Conservation (phyloP, 2,113 vertebrate genomes). For the Campylomormyrus numenius region DNA sequence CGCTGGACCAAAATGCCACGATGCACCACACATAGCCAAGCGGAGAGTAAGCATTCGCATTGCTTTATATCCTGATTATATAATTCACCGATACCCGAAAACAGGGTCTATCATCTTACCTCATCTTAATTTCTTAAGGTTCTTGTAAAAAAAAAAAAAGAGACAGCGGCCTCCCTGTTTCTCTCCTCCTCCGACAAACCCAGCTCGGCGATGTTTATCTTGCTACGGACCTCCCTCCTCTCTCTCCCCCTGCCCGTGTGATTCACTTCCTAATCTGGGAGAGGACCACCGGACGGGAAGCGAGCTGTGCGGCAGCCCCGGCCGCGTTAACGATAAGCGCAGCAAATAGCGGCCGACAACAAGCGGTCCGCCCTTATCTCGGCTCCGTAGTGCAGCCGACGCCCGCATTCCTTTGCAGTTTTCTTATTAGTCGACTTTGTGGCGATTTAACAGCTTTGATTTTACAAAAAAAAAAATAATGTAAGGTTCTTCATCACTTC, state of each 20-base stretch:
- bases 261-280: conserved; percentile 57
- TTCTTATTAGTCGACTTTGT: neutral
- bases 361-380: neutral
- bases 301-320: neutral
- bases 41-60: conserved; percentile 5
- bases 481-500: neutral
- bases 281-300: conserved; percentile 29
- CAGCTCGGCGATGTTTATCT: conserved; percentile 47
- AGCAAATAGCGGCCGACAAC: neutral
- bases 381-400: neutral
- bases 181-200: conserved; percentile 35
- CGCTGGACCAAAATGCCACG: conserved; percentile 14
- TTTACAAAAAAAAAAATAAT: neutral
- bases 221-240: conserved; percentile 15
- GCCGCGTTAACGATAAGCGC: conserved; percentile 2
- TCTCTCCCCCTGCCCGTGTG: conserved; percentile 25
- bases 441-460: neutral
- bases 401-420: neutral
- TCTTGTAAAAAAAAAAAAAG: conserved; percentile 32
- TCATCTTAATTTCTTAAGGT: conserved; percentile 33
- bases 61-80: conserved; percentile 23
- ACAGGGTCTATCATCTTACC: conserved; percentile 48
- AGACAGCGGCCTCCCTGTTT: conserved; percentile 46
- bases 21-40: conserved; percentile 4
- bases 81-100: conserved; percentile 29